phyloP scores from a whole-genome alignment of 1,140 invertebrate genomes.

The Carposina sasakii region DNA sequence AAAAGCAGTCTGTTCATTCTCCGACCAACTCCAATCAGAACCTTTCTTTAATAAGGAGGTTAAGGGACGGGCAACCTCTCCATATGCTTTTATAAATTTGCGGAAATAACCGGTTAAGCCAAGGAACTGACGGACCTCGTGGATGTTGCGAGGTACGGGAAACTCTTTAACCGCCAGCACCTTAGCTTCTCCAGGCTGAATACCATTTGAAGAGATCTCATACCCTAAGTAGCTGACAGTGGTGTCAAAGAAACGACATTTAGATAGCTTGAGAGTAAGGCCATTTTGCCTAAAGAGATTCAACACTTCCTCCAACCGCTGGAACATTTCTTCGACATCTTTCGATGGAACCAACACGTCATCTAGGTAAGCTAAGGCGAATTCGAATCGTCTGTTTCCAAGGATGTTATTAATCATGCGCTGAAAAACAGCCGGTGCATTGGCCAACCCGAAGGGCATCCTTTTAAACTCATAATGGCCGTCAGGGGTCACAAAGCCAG shows the following conservation, averaged over 20 bases:
- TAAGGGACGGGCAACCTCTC: conserved; percentile 25
- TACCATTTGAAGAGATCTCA: background rate
- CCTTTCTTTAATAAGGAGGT: conserved; percentile 31
- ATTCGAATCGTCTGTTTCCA: background rate
- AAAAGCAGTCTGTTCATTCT: conserved; percentile 14
- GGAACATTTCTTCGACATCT: conserved; percentile 15
- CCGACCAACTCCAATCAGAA: conserved; percentile 28
- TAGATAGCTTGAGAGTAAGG: conserved; percentile 13
- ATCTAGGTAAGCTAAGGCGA: conserved; percentile 20
- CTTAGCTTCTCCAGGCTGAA: background rate
- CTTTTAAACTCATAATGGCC: conserved; percentile 32
- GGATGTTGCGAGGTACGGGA: conserved; percentile 23
- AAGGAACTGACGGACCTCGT: conserved; percentile 11
- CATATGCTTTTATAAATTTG: conserved; percentile 28
- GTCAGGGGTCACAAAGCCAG: conserved; percentile 11
- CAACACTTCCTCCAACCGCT: conserved; percentile 2
- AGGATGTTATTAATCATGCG: conserved; percentile 17
- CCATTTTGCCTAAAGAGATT: conserved; percentile 6
- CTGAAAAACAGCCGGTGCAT: conserved; percentile 30
- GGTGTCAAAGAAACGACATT: conserved; percentile 10
- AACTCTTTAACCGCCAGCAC: conserved; percentile 12
- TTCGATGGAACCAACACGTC: conserved; percentile 20
- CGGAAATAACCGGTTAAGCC: conserved; percentile 23
- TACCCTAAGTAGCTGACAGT: conserved; percentile 18
- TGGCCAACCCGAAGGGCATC: conserved; percentile 36